Evolutionary conservation across 2,113 vertebrate species (phyloP).

Genomic region (Sander lucioperca): DNA sequence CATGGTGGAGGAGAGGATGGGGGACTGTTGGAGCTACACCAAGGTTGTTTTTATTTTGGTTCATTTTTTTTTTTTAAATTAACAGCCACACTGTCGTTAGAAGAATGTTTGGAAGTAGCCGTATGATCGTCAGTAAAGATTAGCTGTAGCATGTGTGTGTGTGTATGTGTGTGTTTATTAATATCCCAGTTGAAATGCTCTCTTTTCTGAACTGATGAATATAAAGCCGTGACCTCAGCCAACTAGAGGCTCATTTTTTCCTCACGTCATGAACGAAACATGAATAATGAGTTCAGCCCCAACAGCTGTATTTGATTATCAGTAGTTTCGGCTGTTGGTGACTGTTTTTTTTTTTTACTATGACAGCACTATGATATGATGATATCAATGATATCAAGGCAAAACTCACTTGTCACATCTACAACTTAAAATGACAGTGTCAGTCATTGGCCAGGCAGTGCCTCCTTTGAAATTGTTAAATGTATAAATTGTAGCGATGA

Average conservation of each 20-base stretch:
- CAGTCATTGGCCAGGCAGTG: background rate
- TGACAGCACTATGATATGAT: constrained; percentile 2
- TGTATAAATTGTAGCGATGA: background rate
- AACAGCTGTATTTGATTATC: constrained; percentile 71
- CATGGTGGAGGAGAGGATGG: constrained; percentile 85
- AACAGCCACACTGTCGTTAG: background rate
- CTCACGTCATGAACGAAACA: constrained; percentile 43
- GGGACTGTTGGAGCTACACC: constrained; percentile 80
- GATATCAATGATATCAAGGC: background rate
- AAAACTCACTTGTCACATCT: background rate
- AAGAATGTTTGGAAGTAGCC: background rate
- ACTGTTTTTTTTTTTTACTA: constrained; percentile 38
- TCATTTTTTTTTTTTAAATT: constrained; percentile 4
- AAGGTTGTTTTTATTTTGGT: constrained; percentile 69
- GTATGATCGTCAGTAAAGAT: background rate
- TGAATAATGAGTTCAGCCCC: constrained; percentile 52
- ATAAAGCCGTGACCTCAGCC: constrained; percentile 48
- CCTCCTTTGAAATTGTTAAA: background rate
- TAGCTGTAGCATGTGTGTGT: background rate
- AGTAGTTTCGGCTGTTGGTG: constrained; percentile 23
- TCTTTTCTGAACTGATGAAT: constrained; percentile 33
- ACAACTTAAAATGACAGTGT: background rate
- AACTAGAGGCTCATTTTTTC: constrained; percentile 57
- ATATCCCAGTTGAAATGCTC: constrained; percentile 24
- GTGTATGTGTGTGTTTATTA: background rate